Percentiles rank a stretch among this genome's conserved stretches.
phyloP scores from a whole-genome alignment of 2,113 vertebrate species.

The Alligator sinensis region DNA sequence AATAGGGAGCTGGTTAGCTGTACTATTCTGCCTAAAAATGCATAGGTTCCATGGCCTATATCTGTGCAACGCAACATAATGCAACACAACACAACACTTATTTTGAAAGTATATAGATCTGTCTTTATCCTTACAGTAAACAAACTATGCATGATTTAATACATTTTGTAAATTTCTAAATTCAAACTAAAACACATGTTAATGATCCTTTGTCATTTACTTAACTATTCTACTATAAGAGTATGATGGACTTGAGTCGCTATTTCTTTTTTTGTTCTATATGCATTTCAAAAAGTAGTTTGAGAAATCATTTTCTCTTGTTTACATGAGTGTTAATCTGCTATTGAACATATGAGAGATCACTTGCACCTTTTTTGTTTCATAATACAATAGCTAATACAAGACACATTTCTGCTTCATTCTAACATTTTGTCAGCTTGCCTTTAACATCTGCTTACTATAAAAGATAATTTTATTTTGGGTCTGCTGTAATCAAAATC shows the following conservation, averaged over 20 bases:
- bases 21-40: too few species aligned
- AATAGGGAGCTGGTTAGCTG: not conserved
- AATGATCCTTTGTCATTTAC: not conserved
- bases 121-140: not conserved
- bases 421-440: conserved; percentile 48
- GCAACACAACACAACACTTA: not conserved
- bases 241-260: not conserved
- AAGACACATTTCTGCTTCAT: conserved; percentile 36
- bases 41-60: too few species aligned
- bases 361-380: not conserved
- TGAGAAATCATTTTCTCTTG: not conserved
- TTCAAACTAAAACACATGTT: conserved; percentile 10
- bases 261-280: not conserved
- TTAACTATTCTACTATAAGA: not conserved
- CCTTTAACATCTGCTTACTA: conserved; percentile 60
- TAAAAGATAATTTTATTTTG: conserved; percentile 55
- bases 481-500: conserved; percentile 47
- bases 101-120: not conserved
- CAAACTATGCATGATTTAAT: not conserved
- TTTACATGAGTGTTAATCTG: not conserved
- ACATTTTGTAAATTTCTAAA: not conserved
- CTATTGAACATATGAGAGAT: not conserved
- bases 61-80: too few species aligned
- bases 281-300: not conserved
- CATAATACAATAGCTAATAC: conserved; percentile 7